Evolutionary conservation across 2,113 vertebrate species (phyloP).

Genomic region (Urocolius indicus): DNA sequence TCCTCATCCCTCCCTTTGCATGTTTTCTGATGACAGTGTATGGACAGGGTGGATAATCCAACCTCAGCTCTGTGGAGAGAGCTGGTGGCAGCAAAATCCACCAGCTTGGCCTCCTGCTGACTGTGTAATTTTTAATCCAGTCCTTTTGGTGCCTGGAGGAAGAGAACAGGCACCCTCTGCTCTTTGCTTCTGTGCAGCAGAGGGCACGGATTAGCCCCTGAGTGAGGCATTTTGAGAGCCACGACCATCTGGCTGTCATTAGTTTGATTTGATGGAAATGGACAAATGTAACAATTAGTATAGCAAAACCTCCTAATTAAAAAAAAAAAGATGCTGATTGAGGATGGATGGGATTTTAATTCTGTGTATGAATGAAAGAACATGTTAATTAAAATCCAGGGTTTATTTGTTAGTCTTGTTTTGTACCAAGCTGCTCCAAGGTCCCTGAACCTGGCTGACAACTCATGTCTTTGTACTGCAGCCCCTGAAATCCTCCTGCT

Average conservation of each 20-base stretch:
- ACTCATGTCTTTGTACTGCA: neutral
- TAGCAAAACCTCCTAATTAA: slow-evolving; percentile 60
- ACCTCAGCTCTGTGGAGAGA: neutral
- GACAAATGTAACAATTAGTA: slow-evolving; percentile 67
- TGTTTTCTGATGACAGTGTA: neutral
- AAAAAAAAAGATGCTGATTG: neutral
- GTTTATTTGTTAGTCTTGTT: neutral
- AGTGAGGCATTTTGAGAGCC: slow-evolving; percentile 58
- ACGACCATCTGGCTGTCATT: slow-evolving; percentile 54
- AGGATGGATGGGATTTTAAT: slow-evolving; percentile 44
- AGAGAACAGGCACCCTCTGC: neutral
- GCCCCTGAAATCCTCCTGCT: neutral
- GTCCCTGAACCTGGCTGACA: neutral
- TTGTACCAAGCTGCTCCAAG: neutral
- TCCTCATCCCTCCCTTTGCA: neutral
- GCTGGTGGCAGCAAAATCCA: neutral
- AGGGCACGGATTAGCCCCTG: slow-evolving; percentile 7
- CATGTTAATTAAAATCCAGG: slow-evolving; percentile 59
- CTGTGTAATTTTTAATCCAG: neutral
- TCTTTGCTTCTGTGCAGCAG: neutral
- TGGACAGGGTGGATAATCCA: neutral
- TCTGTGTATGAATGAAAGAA: slow-evolving; percentile 9
- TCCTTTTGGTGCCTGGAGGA: neutral
- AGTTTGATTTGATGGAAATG: slow-evolving; percentile 57
- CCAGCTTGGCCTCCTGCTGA: neutral